Evolutionary conservation across 2,797 vertebrate genomes (phyloP), one percentile per base, ranked within the genome.

Genomic region (Cuculus canorus): DNA sequence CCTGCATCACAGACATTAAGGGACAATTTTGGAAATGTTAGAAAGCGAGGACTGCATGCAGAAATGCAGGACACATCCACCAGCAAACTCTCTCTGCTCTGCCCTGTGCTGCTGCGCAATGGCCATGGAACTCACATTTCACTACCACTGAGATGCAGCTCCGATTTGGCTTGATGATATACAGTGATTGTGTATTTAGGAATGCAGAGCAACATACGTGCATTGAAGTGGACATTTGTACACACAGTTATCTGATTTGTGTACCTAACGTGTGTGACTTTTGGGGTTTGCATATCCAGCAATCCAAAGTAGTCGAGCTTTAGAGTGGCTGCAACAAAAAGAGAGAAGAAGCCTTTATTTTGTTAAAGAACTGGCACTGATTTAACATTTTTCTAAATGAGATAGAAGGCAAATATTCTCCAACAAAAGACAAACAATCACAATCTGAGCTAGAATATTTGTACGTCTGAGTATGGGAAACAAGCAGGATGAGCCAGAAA

Each of bases 21-120:
- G 56, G 86, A 95, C 89, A 95, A 72, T 82, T 82, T 13, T 84
- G 61, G 63, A 82, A 88, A 90, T 61, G 94, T 90, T 95, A 82
- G 77, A 66, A 83, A 72, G 82, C 3, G 2, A 90, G 68, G 68
- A 4, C 45, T 63, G 90, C 90, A 43, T 33, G 57, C 78, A 82
- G 71, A 82, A 79, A 54, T 4, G 8, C 60, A 54, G 61, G 50
- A 33, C 64, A 30, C 14, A 1, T 48, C 54, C 10, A 0, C 45
- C 37, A 53, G 81, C 1, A 5, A 23, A 54, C 10, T 35, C 39
- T 4, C 3, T 28, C 66, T 7, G 18, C 83, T 72, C 70, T 79
- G 54, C 16, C 54, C 60, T 5, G 7, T 0, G 3, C 23, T 1
- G 10, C 57, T 53, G 52, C 3, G 4, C 17, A 7, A 14, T 1